Evolutionary conservation across 2,888 invertebrate genomes (phyloP), one percentile per base, ranked within the genome.

Genomic region (Dioctria rufipes): DNA sequence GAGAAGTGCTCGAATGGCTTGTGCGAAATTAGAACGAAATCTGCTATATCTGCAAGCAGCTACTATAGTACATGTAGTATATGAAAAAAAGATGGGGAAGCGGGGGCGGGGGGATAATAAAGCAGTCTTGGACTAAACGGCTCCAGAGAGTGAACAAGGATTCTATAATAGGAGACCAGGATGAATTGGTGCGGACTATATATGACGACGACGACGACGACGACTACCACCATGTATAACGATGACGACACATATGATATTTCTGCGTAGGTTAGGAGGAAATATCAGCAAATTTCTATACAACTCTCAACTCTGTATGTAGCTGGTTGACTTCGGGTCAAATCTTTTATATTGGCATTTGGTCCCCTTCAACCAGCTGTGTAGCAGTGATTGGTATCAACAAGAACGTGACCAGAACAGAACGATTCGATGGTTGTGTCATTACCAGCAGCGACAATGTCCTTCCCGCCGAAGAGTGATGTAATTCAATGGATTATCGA

Each of bases 281-380:
- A 25, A 25, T 25, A 25, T 25, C 25, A 25, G 25, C 25, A 25
- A 25, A 25, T 2, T 25, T 25, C 25, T 25, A 25, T n/a, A n/a
- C n/a, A 60, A 60, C 60, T 90, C 25, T 90, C 81, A 91, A 88
- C 63, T 90, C 89, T 89, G 89, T 87, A 85, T 88, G 88, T 91
- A 92, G 93, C 92, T 93, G 93, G 92, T 92, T 93, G 93, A 91
- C 90, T 90, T 90, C 91, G 92, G 93, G 92, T 92, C 93, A 93
- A 92, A 92, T 93, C 90, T 87, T 85, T 87, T 86, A 85, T 83
- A 84, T 87, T 86, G 87, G 89, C 89, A 92, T 92, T 93, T 93
- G 93, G 93, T 93, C 93, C 93, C 93, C 93, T 93, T 93, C 93
- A 93, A 93, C 93, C 93, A 93, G 93, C 93, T 93, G 92, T 25